These are phyloP conservation scores for Dicentrarchus labrax DNA, from an alignment of 2,113 vertebrate genomes.

Conservation along the genomic window DNA sequence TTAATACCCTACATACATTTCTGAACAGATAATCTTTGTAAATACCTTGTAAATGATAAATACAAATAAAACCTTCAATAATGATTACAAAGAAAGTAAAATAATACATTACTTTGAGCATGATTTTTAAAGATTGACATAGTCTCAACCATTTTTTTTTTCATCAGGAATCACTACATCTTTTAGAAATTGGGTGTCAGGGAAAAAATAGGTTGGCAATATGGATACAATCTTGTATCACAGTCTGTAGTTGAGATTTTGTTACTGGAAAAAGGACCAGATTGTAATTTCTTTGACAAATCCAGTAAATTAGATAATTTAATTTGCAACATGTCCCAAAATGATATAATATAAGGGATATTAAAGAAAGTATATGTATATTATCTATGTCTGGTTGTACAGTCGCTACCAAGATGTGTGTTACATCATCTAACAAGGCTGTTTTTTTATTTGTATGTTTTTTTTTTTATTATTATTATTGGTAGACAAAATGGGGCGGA, in stretches of 20 bases:
- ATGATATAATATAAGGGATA: background rate
- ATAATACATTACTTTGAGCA: background rate
- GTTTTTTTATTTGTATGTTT: background rate
- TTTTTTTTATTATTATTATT: background rate
- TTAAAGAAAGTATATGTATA: background rate
- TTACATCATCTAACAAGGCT: background rate
- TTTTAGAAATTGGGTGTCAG: background rate
- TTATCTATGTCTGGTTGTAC: too few relatives aligned
- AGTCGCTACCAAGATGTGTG: background rate
- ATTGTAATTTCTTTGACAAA: background rate
- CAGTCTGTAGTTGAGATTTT: background rate
- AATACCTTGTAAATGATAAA: background rate
- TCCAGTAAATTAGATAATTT: background rate
- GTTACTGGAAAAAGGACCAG: too few relatives aligned
- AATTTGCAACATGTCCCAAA: background rate
- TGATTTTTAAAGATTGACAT: too few relatives aligned
- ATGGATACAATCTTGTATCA: background rate
- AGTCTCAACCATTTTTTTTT: background rate
- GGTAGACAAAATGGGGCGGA: slow-evolving; percentile 89
- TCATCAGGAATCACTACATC: background rate
- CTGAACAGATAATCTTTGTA: background rate
- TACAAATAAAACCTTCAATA: background rate
- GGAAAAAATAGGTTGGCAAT: background rate
- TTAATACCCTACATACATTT: too few relatives aligned
- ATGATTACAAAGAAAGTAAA: too few relatives aligned